Evolutionary conservation across 2,113 vertebrate genomes (phyloP).

Genomic region (Podarcis muralis): DNA sequence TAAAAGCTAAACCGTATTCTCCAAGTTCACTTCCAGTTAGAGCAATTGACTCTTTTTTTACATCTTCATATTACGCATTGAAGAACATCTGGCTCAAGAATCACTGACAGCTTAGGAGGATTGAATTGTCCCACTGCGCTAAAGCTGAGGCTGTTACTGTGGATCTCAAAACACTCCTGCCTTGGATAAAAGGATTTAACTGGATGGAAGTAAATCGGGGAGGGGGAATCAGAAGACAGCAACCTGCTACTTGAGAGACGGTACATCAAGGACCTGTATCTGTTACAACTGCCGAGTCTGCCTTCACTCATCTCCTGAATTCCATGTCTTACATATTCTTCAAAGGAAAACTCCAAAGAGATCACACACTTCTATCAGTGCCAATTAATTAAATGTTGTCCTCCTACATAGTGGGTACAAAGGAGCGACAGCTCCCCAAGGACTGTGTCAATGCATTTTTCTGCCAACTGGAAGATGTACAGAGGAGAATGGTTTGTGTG

Average conservation of each 20-base stretch:
- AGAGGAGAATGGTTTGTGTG: slow-evolving; percentile 58
- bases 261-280: neutral
- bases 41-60: neutral
- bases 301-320: slow-evolving; percentile 1
- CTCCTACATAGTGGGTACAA: slow-evolving; percentile 61
- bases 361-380: slow-evolving; percentile 60
- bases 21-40: neutral
- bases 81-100: neutral
- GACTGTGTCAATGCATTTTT: slow-evolving; percentile 48
- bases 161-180: neutral
- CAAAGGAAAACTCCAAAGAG: slow-evolving; percentile 46
- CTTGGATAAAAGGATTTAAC: neutral
- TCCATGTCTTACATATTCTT: slow-evolving; percentile 38
- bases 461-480: slow-evolving; percentile 64
- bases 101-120: neutral
- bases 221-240: neutral
- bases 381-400: slow-evolving; percentile 71
- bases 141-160: neutral
- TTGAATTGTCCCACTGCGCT: neutral
- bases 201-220: neutral
- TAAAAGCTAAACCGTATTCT: neutral
- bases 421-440: slow-evolving; percentile 54
- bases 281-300: neutral
- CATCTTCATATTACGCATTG: neutral
- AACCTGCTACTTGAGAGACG: slow-evolving; percentile 1